Base-by-base conservation (phyloP, 2,888 invertebrate genomes). In the Parascotia fuliginaria region DNA sequence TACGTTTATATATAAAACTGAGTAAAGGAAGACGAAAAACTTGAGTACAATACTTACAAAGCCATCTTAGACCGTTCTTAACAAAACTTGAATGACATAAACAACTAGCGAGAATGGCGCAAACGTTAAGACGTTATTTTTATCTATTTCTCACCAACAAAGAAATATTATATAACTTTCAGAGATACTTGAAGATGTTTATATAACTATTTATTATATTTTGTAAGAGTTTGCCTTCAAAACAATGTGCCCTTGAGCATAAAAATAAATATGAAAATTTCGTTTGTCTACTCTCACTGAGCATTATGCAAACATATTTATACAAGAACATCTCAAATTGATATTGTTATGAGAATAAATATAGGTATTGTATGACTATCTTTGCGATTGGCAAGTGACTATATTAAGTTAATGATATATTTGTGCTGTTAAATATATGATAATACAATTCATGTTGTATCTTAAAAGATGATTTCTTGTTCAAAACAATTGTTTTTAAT, bases 101-200 rank as follows among this genome's bases (percentile, higher is more conserved):
- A 45, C 38, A 44, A 51, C 55, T 42, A 50, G 41, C 12, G 42
- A 43, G 51, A 54, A 53, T 40, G 45, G 41, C 12, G 42, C 45
- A 53, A 54, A 53, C 42, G 45, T 42, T 56, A 38, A 40, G 40
- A 33, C 24, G 37, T 52, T 58, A 54, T 68, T 55, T 52, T 61
- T 61, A 55, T 66, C 42, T 56, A 32, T 60, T 29, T 43, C 36
- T 58, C 42, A 39, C 55, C 42, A 59, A 44, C 47, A 62, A 65
- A 56, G 55, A 56, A 50, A 59, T 31, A 31, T 13, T 56, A 54
- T 56, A 58, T 53, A 43, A 41, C 15, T 42, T 43, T 36, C 45
- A 50, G 61, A 52, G 62, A 53, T 50, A 62, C 65, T 65, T 59
- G 54, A 55, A 53, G 48, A 62, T 69, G 62, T 68, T 68, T 68